Evolutionary conservation across 2,113 vertebrate genomes (phyloP).

Genomic region (Gymnobelideus leadbeateri): DNA sequence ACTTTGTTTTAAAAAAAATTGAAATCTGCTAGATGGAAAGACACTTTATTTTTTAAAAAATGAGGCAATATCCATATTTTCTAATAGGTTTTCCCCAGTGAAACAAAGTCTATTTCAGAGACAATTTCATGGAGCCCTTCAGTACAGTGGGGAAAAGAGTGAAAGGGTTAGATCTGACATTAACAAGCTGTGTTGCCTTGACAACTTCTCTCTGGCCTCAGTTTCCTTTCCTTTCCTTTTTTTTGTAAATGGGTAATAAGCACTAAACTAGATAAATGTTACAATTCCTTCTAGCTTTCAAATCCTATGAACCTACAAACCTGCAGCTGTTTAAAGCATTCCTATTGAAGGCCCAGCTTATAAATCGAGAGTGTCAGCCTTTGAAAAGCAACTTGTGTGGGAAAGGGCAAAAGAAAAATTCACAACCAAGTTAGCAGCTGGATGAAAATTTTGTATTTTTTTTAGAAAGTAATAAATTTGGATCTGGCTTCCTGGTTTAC

Average conservation of each 20-base stretch:
- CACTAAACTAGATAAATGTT: neutral
- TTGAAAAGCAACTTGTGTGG: constrained; percentile 70
- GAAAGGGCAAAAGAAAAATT: constrained; percentile 57
- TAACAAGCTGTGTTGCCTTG: neutral
- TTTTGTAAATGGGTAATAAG: neutral
- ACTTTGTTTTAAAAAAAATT: neutral
- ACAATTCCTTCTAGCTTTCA: neutral
- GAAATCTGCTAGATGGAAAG: constrained; percentile 25
- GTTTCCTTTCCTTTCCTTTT: neutral
- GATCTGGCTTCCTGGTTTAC: constrained; percentile 58
- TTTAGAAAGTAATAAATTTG: constrained; percentile 68
- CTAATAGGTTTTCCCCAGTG: neutral
- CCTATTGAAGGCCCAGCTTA: constrained; percentile 50
- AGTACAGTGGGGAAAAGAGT: neutral
- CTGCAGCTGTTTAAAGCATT: constrained; percentile 57
- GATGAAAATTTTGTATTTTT: constrained; percentile 54
- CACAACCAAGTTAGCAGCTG: constrained; percentile 27
- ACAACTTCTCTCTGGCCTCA: neutral
- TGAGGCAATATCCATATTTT: neutral
- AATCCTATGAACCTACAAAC: constrained; percentile 1
- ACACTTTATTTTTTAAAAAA: neutral
- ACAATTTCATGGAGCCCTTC: neutral
- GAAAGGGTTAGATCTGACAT: neutral
- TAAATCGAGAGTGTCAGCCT: constrained; percentile 60
- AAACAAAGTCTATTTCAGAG: neutral